These are phyloP conservation scores for Luperina nickerlii DNA, from an alignment of 2,888 invertebrate genomes.

Conservation along the genomic window DNA sequence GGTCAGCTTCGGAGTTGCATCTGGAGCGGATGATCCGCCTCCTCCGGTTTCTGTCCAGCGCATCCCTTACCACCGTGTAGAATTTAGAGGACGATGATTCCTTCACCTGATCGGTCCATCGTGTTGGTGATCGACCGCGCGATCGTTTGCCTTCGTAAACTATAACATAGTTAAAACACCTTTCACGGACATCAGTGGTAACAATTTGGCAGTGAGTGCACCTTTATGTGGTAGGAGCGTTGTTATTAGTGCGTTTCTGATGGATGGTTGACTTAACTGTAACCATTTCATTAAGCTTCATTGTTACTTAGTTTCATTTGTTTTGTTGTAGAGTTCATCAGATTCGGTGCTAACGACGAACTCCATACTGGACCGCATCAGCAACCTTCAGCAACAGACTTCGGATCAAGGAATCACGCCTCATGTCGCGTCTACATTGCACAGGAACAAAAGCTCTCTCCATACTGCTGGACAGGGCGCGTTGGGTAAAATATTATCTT, in stretches of 20 bases:
- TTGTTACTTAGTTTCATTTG: constrained; percentile 22
- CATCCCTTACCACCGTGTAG: too few relatives aligned
- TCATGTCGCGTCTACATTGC: constrained; percentile 79
- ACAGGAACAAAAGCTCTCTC: constrained; percentile 85
- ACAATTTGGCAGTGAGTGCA: not conserved
- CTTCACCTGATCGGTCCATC: too few relatives aligned
- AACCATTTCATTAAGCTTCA: not conserved
- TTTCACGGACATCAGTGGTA: not conserved
- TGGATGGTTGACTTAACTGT: not conserved
- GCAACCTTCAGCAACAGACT: constrained; percentile 88
- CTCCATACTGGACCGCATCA: constrained; percentile 89
- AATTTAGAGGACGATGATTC: too few relatives aligned
- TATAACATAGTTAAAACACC: not conserved
- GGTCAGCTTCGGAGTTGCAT: too few relatives aligned
- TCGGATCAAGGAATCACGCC: constrained; percentile 74
- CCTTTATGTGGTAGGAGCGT: not conserved
- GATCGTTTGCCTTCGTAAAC: too few relatives aligned
- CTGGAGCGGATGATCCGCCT: too few relatives aligned
- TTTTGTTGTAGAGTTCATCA: constrained; percentile 89
- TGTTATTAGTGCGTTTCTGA: not conserved
- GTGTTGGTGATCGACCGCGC: too few relatives aligned
- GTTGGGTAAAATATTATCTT: constrained; percentile 73
- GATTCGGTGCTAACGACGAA: constrained; percentile 90
- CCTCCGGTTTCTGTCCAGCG: too few relatives aligned
- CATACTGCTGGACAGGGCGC: constrained; percentile 80